Base-by-base conservation (phyloP, 2,113 vertebrate genomes). In the Zingel zingel region DNA sequence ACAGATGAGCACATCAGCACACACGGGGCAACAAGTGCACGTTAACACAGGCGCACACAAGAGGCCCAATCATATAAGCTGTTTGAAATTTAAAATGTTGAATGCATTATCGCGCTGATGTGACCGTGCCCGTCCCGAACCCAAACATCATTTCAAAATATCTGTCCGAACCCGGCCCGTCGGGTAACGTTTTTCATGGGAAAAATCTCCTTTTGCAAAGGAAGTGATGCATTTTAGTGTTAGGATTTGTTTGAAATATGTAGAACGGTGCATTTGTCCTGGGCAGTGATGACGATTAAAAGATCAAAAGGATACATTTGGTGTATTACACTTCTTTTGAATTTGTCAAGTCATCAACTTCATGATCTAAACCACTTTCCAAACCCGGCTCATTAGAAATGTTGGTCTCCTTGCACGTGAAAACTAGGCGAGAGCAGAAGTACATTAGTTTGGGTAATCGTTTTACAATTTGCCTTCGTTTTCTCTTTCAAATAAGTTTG, bases 171-270 rank as follows among this genome's bases (percentile, higher is more conserved):
- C 25, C 25, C 25, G 25, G 25, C 25, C 25, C 25, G 25, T 25
- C 25, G 25, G 25, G 25, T 25, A 25, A 1, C 25, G 25, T 25
- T 61, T 70, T 67, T 70, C 14, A 5, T 10, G 13, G 12, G 21
- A 66, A 19, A 64, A n/a, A n/a, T 53, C 8, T 19, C 33, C 18
- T 18, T 6, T 47, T 58, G 14, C 9, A 36, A 16, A 59, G 43
- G 36, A 54, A 71, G 18, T 13, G 62, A 19, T 64, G 43, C 21
- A 19, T 62, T 71, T 76, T 11, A 67, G 15, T 9, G 43, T 71
- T 48, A 6, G 19, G 36, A 19, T 65, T 77, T 54, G 61, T 66
- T 70, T 23, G 21, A 36, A 82, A 59, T 25, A 51, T 54, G 69
- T 1, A 27, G 3, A 54, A 50, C 14, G 21, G 25, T 25, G 18